Conservation (phyloP, 2,797 vertebrate species). For the Helostoma temminkii region DNA sequence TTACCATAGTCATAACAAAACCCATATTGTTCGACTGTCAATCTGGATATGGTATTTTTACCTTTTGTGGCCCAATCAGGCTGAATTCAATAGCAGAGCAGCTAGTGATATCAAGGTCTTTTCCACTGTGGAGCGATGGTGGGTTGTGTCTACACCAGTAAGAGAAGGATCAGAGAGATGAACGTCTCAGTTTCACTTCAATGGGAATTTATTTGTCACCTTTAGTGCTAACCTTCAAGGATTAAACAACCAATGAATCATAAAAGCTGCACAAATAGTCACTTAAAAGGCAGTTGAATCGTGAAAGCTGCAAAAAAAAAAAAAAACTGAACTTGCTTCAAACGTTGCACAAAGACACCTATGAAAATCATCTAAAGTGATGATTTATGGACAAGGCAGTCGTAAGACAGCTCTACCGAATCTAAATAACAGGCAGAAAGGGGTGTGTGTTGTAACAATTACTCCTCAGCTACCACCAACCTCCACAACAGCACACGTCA, state of each 20-base stretch:
- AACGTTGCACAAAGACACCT: constrained; percentile 25
- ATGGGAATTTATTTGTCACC: constrained; percentile 69
- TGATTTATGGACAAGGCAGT: constrained; percentile 18
- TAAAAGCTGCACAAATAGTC: constrained; percentile 66
- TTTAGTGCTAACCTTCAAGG: constrained; percentile 66
- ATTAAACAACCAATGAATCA: constrained; percentile 74
- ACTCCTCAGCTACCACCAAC: constrained; percentile 53
- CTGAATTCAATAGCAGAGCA: constrained; percentile 60
- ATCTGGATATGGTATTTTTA: constrained; percentile 82
- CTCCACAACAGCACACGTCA: constrained; percentile 87
- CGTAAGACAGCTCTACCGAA: constrained; percentile 24
- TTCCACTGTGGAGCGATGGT: constrained; percentile 46
- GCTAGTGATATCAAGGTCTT: constrained; percentile 73
- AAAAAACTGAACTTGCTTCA: constrained; percentile 13
- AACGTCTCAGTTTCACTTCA: constrained; percentile 79
- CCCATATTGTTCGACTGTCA: constrained; percentile 83
- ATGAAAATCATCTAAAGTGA: constrained; percentile 28
- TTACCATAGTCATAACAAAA: constrained; percentile 86
- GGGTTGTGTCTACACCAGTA: constrained; percentile 68
- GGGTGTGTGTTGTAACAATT: constrained; percentile 34
- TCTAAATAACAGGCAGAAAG: constrained; percentile 13
- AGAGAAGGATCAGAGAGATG: constrained; percentile 68
- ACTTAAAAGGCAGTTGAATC: constrained; percentile 58
- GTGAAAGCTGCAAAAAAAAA: constrained; percentile 4
- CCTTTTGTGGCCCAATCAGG: constrained; percentile 80